These are phyloP conservation scores for Heteronetta atricapilla DNA, from an alignment of 2,113 vertebrate genomes.

Conservation along the genomic window DNA sequence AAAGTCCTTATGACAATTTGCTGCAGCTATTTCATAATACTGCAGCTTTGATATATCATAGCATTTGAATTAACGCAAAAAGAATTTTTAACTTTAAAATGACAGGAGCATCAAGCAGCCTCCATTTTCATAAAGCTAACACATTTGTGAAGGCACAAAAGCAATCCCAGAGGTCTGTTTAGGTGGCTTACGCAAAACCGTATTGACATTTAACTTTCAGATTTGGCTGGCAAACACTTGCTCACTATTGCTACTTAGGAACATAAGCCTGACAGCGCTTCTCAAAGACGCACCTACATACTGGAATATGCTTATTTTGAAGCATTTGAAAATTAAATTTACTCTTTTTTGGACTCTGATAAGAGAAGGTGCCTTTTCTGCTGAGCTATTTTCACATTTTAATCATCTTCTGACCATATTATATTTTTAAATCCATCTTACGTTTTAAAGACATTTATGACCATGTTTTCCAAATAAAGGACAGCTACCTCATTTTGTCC, in stretches of 20 bases:
- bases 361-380: not conserved
- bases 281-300: not conserved
- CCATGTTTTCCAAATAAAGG: fast-evolving
- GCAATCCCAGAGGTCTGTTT: not conserved
- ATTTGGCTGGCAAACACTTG: not conserved
- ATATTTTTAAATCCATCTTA: not conserved
- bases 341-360: not conserved
- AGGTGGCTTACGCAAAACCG: not conserved
- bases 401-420: not conserved
- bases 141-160: not conserved
- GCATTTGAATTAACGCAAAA: slow-evolving; percentile 52
- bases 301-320: not conserved
- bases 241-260: not conserved
- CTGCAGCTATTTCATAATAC: slow-evolving; percentile 22
- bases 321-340: not conserved
- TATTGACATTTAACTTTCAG: not conserved
- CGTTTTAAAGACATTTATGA: not conserved
- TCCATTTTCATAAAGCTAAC: slow-evolving; percentile 45
- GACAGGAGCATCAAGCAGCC: slow-evolving; percentile 14
- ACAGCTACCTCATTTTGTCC: not conserved
- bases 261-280: not conserved
- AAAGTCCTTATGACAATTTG: not conserved
- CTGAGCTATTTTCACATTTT: not conserved
- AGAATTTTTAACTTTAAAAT: slow-evolving; percentile 48
- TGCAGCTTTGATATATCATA: not conserved